Base-by-base conservation (phyloP, 2,888 invertebrate species). In the Athrips mouffetella region DNA sequence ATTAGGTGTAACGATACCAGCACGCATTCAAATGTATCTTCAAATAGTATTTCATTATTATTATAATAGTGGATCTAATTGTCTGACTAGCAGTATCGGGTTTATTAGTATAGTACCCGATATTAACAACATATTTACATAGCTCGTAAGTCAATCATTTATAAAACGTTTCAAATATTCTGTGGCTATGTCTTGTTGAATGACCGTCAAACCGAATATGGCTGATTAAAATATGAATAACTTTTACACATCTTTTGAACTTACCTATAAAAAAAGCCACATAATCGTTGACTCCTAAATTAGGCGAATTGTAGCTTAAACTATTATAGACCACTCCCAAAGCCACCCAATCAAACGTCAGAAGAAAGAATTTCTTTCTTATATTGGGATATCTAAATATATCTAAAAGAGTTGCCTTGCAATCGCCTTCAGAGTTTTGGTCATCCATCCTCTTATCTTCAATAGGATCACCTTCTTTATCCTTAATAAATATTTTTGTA, bases 311-410 rank as follows among this genome's bases (percentile, higher is more conserved):
- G 62, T 92, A 92, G 59, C 92, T 91, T 42, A 92, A 77, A 48
- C 92, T 91, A 62, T 92, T 92, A 70, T 92, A 92, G 2, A 92
- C 92, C 0, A 92, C 91, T n/a, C 92, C 92, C 48, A 92, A 81
- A 29, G 91, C 90, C 4, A 92, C 89, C 92, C 92, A 92, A 60
- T 91, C 90, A 57, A 92, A 91, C 0, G 91, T 91, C 18, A 92
- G 75, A 45, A 92, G 86, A 20, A 92, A 83, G 57, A 92, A 92
- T 63, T 92, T 92, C 62, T 90, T 92, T 39, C 92, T 81, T 54
- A 92, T 90, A 70, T 92, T 92, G 0, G 92, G 91, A 67, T 92
- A 91, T 60, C 89, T 82, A 50, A 92, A 90, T 35, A 92, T 77
- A 65, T 92, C 92, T 63, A 92, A 68, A 0, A 90, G 89, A n/a